Conservation (phyloP, 2,113 vertebrate genomes). For the Dipodomys stephensi region DNA sequence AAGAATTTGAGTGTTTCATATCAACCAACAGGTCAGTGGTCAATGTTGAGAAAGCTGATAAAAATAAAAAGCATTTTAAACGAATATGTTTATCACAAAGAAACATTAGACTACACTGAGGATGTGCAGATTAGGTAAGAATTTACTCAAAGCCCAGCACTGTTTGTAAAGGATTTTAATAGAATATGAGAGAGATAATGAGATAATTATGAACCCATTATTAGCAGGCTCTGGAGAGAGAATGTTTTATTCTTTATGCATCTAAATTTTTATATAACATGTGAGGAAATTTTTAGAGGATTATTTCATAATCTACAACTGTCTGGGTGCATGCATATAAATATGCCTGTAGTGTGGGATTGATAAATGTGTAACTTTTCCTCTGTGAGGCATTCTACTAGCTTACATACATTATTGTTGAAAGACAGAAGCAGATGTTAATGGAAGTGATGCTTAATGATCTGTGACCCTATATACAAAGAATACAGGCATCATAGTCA, state of each 20-base stretch:
- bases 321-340: not conserved
- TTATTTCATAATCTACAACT: not conserved
- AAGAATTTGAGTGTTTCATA: not conserved
- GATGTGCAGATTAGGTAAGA: not conserved
- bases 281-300: not conserved
- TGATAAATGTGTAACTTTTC: conserved; percentile 75
- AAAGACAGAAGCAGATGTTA: conserved; percentile 83
- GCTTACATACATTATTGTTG: conserved; percentile 62
- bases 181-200: not conserved
- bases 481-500: conserved; percentile 72
- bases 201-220: not conserved
- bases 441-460: conserved; percentile 80
- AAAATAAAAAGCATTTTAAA: not conserved
- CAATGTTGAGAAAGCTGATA: not conserved
- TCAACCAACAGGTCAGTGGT: not conserved
- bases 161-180: not conserved
- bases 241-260: not conserved
- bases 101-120: not conserved
- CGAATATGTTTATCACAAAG: not conserved
- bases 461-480: conserved; percentile 79
- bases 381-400: conserved; percentile 66
- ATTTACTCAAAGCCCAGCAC: not conserved
- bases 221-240: not conserved
- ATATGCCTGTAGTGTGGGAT: not conserved
- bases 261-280: not conserved